Evolutionary conservation across 2,797 vertebrate genomes (phyloP).

Genomic region (Rachycentron canadum): DNA sequence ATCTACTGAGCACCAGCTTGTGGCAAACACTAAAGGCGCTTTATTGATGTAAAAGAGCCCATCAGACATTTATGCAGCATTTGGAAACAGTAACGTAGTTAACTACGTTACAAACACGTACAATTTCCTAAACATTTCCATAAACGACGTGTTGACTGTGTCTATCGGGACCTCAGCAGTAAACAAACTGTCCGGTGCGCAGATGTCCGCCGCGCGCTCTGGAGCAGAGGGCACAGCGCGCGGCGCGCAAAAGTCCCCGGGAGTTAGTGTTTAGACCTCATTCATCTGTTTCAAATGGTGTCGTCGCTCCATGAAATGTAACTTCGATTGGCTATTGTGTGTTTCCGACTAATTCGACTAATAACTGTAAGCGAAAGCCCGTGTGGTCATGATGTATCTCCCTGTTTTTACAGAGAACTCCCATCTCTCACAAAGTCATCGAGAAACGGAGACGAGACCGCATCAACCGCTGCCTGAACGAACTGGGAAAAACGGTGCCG

Average conservation of each 20-base stretch:
- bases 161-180: not conserved
- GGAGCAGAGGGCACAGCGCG: slow-evolving; percentile 42
- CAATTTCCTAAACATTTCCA: accelerated
- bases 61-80: not conserved
- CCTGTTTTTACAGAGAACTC: slow-evolving; percentile 87
- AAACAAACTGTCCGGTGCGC: slow-evolving; percentile 5
- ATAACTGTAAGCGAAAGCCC: not conserved
- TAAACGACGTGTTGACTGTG: not conserved
- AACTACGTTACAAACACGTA: not conserved
- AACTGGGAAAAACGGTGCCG: slow-evolving; percentile 94
- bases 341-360: too few species aligned
- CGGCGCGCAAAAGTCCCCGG: slow-evolving; percentile 38
- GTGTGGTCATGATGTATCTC: slow-evolving; percentile 22
- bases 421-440: slow-evolving; percentile 97
- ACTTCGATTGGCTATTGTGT: not conserved
- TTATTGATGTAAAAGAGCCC: not conserved
- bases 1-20: not conserved
- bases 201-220: slow-evolving; percentile 55
- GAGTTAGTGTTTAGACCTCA: not conserved
- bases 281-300: not conserved
- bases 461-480: slow-evolving; percentile 95
- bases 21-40: slow-evolving; percentile 37
- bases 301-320: not conserved
- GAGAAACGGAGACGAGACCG: slow-evolving; percentile 95
- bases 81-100: not conserved